A percentile compares a stretch with the other conserved stretches of the same genome.
Conservation (phyloP, 2,888 invertebrate genomes). For the Pseudeuparius sepicola region DNA sequence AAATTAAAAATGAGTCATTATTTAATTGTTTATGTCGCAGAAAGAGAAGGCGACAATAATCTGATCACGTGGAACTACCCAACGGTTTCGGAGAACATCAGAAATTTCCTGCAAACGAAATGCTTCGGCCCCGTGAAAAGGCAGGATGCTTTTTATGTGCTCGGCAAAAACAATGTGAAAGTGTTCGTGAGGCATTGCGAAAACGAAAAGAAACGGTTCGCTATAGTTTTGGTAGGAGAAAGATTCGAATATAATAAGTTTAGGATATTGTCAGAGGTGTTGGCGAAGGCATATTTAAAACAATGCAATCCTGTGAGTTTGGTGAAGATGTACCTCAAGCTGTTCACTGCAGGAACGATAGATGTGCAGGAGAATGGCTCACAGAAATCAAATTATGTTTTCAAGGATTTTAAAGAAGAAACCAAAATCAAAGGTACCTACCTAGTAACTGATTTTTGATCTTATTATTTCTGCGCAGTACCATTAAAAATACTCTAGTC, state of each 20-base stretch:
- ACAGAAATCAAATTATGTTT: slow-evolving; percentile 16
- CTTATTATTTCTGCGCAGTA: too few relatives aligned
- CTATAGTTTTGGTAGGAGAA: slow-evolving; percentile 20
- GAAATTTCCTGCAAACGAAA: slow-evolving; percentile 15
- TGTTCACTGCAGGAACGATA: slow-evolving; percentile 21
- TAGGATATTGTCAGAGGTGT: slow-evolving; percentile 20
- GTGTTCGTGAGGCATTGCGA: slow-evolving; percentile 20
- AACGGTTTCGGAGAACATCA: slow-evolving; percentile 18
- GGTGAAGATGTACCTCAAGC: slow-evolving; percentile 23
- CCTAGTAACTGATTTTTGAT: too few relatives aligned
- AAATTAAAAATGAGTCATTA: slow-evolving; percentile 1
- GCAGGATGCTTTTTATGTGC: slow-evolving; percentile 16
- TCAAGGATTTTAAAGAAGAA: slow-evolving; percentile 14
- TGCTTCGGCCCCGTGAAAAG: slow-evolving; percentile 10
- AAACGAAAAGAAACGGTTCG: slow-evolving; percentile 18
- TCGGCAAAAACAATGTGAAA: slow-evolving; percentile 19
- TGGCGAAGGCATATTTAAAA: slow-evolving; percentile 20
- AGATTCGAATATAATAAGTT: slow-evolving; percentile 24
- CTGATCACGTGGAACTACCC: slow-evolving; percentile 27
- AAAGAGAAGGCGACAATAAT: slow-evolving; percentile 23
- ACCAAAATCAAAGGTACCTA: slow-evolving; percentile 10
- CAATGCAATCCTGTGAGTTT: slow-evolving; percentile 23
- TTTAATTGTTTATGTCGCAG: slow-evolving; percentile 15
- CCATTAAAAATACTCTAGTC: too few relatives aligned
- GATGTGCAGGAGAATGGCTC: slow-evolving; percentile 24